A percentile compares a stretch with the other conserved stretches of the same genome.
phyloP scores from a whole-genome alignment of 2,888 invertebrate species.

The Andrena hattorfiana region DNA sequence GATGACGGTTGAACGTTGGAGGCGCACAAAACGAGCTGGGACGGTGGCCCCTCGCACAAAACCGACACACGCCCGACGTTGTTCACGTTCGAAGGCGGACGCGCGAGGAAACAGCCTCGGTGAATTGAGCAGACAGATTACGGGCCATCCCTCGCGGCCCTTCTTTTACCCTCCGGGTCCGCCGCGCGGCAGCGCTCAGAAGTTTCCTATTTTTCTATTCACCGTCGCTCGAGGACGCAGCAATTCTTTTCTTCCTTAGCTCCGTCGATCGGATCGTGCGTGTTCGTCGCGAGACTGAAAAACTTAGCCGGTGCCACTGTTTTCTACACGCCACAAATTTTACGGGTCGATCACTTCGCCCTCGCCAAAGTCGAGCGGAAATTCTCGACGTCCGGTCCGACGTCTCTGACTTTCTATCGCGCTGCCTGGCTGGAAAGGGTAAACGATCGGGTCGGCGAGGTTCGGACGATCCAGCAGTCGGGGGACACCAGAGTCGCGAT shows the following conservation, averaged over 20 bases:
- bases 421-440: background rate
- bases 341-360: background rate
- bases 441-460: background rate
- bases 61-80: background rate
- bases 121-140: background rate
- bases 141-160: background rate
- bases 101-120: constrained; percentile 18
- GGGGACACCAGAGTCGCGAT: constrained; percentile 65
- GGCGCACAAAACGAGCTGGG: constrained; percentile 77
- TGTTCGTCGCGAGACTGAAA: constrained; percentile 37
- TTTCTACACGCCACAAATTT: background rate
- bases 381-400: background rate
- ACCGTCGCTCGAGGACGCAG: constrained; percentile 11
- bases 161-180: constrained; percentile 3
- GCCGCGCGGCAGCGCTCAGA: background rate
- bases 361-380: constrained; percentile 1
- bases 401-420: background rate
- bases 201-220: constrained; percentile 36
- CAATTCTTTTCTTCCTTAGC: constrained; percentile 1
- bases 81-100: constrained; percentile 7
- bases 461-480: constrained; percentile 64
- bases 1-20: constrained; percentile 79
- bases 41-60: constrained; percentile 65
- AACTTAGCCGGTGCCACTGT: background rate
- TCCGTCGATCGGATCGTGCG: constrained; percentile 21